Percentiles rank a stretch among this genome's conserved stretches.
Conservation (phyloP, 2,113 vertebrate species). For the rabbit (Oryctolagus cuniculus) region DNA sequence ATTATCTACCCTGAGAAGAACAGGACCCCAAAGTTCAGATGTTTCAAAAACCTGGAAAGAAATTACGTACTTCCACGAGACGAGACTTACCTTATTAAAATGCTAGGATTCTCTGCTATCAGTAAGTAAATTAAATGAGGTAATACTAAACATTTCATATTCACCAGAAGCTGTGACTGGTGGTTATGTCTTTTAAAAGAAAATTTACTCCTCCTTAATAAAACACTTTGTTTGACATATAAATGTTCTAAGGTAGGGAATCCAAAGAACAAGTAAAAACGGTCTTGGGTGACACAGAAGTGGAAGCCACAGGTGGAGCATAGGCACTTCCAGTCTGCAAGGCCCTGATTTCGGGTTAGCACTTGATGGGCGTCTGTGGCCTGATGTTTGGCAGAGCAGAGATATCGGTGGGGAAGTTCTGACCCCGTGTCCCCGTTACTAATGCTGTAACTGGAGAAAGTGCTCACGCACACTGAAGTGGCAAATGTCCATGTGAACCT, state of each 20-base stretch:
- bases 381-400: background rate
- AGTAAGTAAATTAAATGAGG: conserved; percentile 54
- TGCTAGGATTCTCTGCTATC: conserved; percentile 28
- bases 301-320: background rate
- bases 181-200: conserved; percentile 28
- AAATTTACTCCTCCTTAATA: conserved; percentile 1
- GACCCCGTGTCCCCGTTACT: background rate
- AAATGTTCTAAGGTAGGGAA: conserved; percentile 43
- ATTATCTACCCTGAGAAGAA: conserved; percentile 6
- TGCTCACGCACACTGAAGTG: background rate
- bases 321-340: background rate
- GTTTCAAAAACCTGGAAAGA: conserved; percentile 55
- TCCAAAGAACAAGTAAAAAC: background rate
- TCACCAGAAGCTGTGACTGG: background rate
- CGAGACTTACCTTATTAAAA: conserved; percentile 40
- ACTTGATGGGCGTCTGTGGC: background rate
- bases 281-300: background rate
- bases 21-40: background rate
- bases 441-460: conserved; percentile 15
- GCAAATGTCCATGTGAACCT: conserved; percentile 2
- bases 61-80: conserved; percentile 14
- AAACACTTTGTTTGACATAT: background rate
- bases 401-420: background rate
- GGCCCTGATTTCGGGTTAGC: background rate
- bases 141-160: conserved; percentile 14